Percentiles rank a stretch among this genome's conserved stretches.
phyloP scores from a whole-genome alignment of 2,888 invertebrate genomes.

The Seira sanloemensis region DNA sequence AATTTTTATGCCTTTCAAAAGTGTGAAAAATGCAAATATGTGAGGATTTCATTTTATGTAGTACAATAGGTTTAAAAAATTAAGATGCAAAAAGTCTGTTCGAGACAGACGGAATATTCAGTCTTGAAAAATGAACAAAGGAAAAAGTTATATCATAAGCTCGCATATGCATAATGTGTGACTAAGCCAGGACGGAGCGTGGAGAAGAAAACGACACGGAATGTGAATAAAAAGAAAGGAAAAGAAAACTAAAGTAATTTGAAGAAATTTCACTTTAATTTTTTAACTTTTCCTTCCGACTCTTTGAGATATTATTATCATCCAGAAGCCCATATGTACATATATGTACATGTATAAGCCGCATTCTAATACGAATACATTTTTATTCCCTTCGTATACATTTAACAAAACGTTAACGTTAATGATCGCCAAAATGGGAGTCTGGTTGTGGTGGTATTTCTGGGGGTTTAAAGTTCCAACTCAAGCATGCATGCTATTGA shows the following conservation, averaged over 20 bases:
- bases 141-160: no score
- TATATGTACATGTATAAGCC: background rate
- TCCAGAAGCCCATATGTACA: background rate
- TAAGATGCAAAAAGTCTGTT: background rate
- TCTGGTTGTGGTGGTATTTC: background rate
- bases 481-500: no score
- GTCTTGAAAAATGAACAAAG: background rate
- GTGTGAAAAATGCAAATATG: background rate
- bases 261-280: background rate
- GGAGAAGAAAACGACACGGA: background rate
- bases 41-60: background rate
- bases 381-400: background rate
- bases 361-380: background rate
- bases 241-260: background rate
- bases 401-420: no score
- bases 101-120: background rate
- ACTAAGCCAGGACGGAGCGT: no score
- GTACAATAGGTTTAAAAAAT: background rate
- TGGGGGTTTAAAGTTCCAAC: no score
- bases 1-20: background rate
- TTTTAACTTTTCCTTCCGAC: background rate
- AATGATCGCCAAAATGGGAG: background rate
- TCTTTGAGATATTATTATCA: background rate
- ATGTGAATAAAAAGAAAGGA: background rate
- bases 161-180: background rate